A percentile compares a stretch with the other conserved stretches of the same genome.
Evolutionary conservation across 2,888 invertebrate species (phyloP).

Genomic region (Altica lythri): DNA sequence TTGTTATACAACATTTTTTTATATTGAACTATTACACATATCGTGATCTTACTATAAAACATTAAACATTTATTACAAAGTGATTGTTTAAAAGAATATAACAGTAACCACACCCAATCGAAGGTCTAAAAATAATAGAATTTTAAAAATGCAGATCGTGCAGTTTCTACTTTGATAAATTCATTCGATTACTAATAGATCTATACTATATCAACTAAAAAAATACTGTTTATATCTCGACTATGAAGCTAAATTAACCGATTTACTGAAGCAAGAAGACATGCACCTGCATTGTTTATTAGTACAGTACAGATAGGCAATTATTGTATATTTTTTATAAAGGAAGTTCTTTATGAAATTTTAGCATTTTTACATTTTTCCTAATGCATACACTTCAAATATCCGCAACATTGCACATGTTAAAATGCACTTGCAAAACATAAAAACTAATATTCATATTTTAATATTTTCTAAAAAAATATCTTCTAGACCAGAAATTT

Average conservation of each 20-base stretch:
- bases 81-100: not conserved
- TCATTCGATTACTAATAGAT: constrained; percentile 14
- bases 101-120: constrained; percentile 20
- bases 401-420: too few relatives aligned
- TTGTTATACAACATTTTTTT: too few relatives aligned
- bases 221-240: constrained; percentile 7
- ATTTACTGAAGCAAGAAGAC: constrained; percentile 44
- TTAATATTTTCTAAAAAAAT: too few relatives aligned
- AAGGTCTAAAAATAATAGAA: constrained; percentile 10
- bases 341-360: not conserved
- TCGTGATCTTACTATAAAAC: constrained; percentile 1
- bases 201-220: constrained; percentile 11
- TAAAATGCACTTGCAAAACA: too few relatives aligned
- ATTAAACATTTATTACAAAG: constrained; percentile 8
- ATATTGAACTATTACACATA: too few relatives aligned
- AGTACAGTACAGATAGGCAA: constrained; percentile 8
- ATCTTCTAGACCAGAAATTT: too few relatives aligned
- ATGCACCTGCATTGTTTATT: constrained; percentile 43
- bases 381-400: too few relatives aligned
- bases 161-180: constrained; percentile 17
- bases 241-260: constrained; percentile 37
- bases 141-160: constrained; percentile 16
- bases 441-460: too few relatives aligned
- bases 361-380: too few relatives aligned
- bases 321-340: not conserved